Evolutionary conservation across 2,888 invertebrate species (phyloP), one percentile per base, ranked within the genome.

Genomic region (Apodemia mormo): DNA sequence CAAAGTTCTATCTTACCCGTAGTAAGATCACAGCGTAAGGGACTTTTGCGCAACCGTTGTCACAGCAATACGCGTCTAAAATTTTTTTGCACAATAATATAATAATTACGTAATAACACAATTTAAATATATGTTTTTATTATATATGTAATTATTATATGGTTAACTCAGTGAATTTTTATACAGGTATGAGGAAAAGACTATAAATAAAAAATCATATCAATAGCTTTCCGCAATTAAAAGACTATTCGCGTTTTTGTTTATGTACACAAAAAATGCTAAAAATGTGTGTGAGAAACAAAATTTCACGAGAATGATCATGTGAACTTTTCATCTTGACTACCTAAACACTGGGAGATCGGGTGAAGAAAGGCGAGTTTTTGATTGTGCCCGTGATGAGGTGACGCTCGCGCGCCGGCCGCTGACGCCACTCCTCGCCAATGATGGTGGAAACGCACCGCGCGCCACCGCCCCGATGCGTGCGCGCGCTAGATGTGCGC

Each of bases 371-470:
- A 75, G 76, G 71, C 75, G 78, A 52, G 64, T n/a, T 37, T 49
- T 49, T 66, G 7, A 68, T 58, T 71, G 68, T 78, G 75, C 75
- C 77, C 86, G 89, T 83, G 84, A 92, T 92, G 91, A 91, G 92
- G 90, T 90, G 92, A 92, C 91, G 92, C 81, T 84, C 82, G 80
- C 84, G 88, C 86, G 82, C 86, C 88, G 91, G 90, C 90, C 86
- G 89, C 90, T 83, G 90, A 85, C 90, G 91, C 87, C 92, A 88
- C 88, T 85, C 85, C 85, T 87, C 84, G 90, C 92, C 91, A 88
- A 91, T 92, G 92, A 93, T 92, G 93, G 93, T 92, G 88, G 92
- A 93, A 88, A 88, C 90, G 89, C 91, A 90, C 83, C 90, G 90
- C 82, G 88, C 86, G 89, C 88, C 89, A 89, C 88, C 88, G 86